Evolutionary conservation across 2,797 vertebrate genomes (phyloP), one percentile per base, ranked within the genome.

Genomic region (Acipenser ruthenus): DNA sequence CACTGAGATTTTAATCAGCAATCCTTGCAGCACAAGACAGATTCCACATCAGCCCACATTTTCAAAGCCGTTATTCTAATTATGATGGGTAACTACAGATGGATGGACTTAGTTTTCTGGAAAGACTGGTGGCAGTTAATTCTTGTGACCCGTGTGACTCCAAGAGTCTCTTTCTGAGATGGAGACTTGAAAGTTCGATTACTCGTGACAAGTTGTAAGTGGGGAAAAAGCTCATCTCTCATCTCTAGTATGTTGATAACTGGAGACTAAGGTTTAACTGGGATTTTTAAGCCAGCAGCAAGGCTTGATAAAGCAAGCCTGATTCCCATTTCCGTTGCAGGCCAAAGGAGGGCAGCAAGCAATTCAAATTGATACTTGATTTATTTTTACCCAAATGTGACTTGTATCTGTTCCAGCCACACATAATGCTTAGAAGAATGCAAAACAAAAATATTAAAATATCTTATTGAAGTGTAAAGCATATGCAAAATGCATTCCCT

Each of bases 11-110:
- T 89, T 92, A 94, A 93, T 92, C 91, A 90, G 89, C 72, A 74
- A 78, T 87, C 79, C 80, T 88, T 48, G 73, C 72, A 76, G 80
- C 86, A 77, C 74, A 87, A 87, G 83, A 89, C 84, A 8, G 79
- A 90, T 89, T 88, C 89, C 83, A 88, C 89, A 91, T 92, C 88
- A 88, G 85, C 84, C 89, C 86, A 90, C 84, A 92, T 93, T 92
- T 91, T 92, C 85, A 37, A 84, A 91, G 86, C 89, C 80, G 88
- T 93, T 92, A 91, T 89, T 93, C 88, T 92, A 89, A 91, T 92
- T 90, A 90, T 88, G 81, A 85, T 7, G 82, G 88, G 86, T 85
- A 68, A 84, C 82, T 76, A 78, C 82, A 87, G 91, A 92, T 90
- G 89, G 83, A 90, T 92, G 83, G 89, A 85, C 78, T 73, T 75